These are phyloP conservation scores for Eueremaeus valkanovi DNA, from an alignment of 2,888 invertebrate genomes.

Conservation along the genomic window DNA sequence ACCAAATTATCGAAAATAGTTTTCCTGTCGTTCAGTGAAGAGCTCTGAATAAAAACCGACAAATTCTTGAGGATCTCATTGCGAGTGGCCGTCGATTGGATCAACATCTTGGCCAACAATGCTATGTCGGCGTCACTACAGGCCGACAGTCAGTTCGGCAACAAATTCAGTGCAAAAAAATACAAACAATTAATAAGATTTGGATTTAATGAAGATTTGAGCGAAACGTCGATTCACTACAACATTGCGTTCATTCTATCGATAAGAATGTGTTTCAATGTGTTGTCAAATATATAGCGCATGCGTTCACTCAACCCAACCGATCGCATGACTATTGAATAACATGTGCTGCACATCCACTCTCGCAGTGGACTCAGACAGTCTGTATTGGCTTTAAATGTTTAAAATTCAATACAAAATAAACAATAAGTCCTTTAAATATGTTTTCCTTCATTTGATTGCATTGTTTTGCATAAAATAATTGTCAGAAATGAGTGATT, in stretches of 20 bases:
- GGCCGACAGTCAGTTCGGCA: not conserved
- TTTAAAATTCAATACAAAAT: no score
- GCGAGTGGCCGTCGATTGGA: conserved; percentile 1
- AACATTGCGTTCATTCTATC: conserved; percentile 35
- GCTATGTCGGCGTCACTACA: not conserved
- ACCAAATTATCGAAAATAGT: not conserved
- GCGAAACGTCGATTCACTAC: not conserved
- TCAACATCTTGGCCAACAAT: not conserved
- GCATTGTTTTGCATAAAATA: no score
- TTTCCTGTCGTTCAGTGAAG: conserved; percentile 14
- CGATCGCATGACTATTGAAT: not conserved
- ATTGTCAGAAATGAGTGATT: not conserved
- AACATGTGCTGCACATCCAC: conserved; percentile 15
- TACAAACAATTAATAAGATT: not conserved
- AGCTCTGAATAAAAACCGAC: conserved; percentile 30
- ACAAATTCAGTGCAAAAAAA: not conserved
- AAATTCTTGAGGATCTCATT: conserved; percentile 27
- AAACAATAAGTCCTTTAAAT: no score
- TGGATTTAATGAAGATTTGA: not conserved
- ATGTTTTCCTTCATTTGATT: no score
- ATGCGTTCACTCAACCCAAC: not conserved
- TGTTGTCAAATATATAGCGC: conserved; percentile 5
- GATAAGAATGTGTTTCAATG: no score
- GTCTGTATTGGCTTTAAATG: not conserved
- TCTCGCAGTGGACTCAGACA: not conserved